Evolutionary conservation across 2,888 invertebrate species (phyloP).

Genomic region (Gnatocerus cornutus): DNA sequence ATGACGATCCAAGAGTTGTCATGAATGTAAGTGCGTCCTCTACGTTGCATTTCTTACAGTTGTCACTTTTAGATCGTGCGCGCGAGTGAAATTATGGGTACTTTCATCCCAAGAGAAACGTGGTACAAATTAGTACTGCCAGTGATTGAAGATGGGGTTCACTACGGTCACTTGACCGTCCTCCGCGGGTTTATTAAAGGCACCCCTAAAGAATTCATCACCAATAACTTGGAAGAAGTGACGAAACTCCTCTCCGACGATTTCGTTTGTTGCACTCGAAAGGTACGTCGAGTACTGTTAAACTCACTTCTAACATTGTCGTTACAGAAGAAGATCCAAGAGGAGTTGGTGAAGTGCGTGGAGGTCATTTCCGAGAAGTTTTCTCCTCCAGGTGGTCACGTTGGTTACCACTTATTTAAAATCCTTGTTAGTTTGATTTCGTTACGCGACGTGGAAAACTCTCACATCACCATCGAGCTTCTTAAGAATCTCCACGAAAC

Average conservation of each 20-base stretch:
- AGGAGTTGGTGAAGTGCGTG: constrained; percentile 74
- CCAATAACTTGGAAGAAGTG: constrained; percentile 74
- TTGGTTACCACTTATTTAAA: constrained; percentile 65
- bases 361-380: constrained; percentile 74
- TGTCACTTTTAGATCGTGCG: constrained; percentile 67
- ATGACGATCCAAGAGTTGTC: constrained; percentile 79
- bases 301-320: neutral
- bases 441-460: constrained; percentile 62
- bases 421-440: constrained; percentile 65
- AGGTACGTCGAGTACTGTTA: constrained; percentile 67
- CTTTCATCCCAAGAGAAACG: constrained; percentile 81
- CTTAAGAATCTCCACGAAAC: constrained; percentile 71
- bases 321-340: constrained; percentile 75
- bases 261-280: constrained; percentile 76
- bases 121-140: constrained; percentile 82
- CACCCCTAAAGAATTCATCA: constrained; percentile 71
- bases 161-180: constrained; percentile 75
- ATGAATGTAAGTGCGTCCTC: constrained; percentile 74
- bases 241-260: constrained; percentile 75
- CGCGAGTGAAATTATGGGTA: constrained; percentile 82
- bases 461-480: constrained; percentile 60
- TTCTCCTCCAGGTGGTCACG: constrained; percentile 50
- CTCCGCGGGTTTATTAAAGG: constrained; percentile 78
- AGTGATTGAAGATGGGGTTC: constrained; percentile 74
- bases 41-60: too few relatives aligned